Conservation (phyloP, 2,113 vertebrate genomes). For the Galeopterus variegatus region DNA sequence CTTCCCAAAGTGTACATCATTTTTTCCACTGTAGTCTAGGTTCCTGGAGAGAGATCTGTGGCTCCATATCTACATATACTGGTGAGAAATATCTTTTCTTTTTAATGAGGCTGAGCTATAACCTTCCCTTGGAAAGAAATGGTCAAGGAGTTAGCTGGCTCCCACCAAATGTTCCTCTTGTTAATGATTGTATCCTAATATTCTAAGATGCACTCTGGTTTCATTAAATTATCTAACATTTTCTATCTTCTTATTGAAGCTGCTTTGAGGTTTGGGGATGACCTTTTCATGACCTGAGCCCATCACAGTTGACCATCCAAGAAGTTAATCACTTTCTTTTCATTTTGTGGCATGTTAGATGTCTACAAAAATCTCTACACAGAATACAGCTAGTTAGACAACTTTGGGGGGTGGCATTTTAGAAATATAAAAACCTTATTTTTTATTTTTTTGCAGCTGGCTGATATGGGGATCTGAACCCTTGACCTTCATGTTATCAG, state of each 20-base stretch:
- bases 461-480: too few species aligned
- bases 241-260: background rate
- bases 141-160: background rate
- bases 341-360: background rate
- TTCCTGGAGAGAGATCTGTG: background rate
- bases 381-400: background rate
- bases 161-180: slow-evolving; percentile 3
- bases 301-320: background rate
- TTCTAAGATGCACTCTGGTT: background rate
- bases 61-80: background rate
- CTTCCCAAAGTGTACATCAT: background rate
- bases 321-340: background rate
- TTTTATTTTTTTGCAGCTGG: too few species aligned
- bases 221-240: background rate
- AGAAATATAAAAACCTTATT: slow-evolving; percentile 1
- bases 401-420: background rate
- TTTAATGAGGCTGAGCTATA: background rate
- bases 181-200: background rate
- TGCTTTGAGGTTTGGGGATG: too few species aligned
- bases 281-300: background rate
- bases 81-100: background rate
- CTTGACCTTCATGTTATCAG: too few species aligned
- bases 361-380: background rate
- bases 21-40: background rate
- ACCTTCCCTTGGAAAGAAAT: slow-evolving; percentile 37